Evolutionary conservation across 2,888 invertebrate species (phyloP), one percentile per base, ranked within the genome.

Genomic region (Lacanobia oleracea): DNA sequence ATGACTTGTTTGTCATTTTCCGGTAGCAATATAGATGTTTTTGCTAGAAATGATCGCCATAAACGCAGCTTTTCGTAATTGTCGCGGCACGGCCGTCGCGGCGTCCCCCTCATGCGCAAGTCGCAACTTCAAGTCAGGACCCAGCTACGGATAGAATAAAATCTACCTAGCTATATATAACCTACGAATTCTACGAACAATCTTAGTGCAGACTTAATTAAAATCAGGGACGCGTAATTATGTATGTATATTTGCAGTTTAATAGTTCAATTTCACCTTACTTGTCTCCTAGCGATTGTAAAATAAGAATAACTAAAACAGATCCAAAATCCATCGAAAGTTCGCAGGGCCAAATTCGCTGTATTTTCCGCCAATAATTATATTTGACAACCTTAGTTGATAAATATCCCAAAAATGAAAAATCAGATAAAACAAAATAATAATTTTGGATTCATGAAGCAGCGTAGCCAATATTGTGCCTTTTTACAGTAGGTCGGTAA

Each of bases 331-430:
- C 27, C 43, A 43, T 37, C 37, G 16, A 23, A 14, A 71, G 74
- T 81, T 85, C 87, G 87, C 87, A 61, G 63, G 59, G 81, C 81
- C 72, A 75, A 79, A 82, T 79, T 84, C 81, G 83, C 77, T 61
- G 57, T 60, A 75, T 33, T 81, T 45, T n/a, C 53, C 7, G 57
- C 48, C 53, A 33, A 0, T 45, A 45, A 10, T 27, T 57, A 53
- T 4, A 10, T 48, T 43, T 43, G 74, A n/a, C 72, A 43, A 14
- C 53, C 43, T 16, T 40, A 14, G 16, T 12, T 40, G 21, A 1
- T 59, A 40, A 3, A 1, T 21, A 37, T 56, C 37, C 8, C 2
- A 59, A 53, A 23, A 10, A 6, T 48, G n/a, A n/a, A n/a, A 69
- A 10, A 6, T 48, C 23, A 10, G 7, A 37, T 50, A 1, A 7